Base-by-base conservation (phyloP, 2,797 vertebrate genomes). In the Eleutherodactylus coqui region DNA sequence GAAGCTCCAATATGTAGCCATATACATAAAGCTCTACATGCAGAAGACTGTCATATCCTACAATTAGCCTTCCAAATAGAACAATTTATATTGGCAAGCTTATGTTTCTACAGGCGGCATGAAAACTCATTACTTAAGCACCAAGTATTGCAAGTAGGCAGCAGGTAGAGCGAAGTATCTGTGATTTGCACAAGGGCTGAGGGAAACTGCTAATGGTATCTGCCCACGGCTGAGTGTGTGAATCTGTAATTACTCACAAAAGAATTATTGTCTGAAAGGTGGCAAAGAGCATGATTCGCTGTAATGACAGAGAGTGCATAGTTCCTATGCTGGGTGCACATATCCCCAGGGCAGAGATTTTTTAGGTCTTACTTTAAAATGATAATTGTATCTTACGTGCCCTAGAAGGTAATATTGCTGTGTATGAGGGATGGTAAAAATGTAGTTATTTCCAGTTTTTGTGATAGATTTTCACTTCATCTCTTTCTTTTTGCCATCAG, bases 31-130 rank as follows among this genome's bases (percentile, higher is more conserved):
- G 14, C 60, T 64, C 69, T 67, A 79, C 69, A 75, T 75, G 19
- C 47, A 79, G 92, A 90, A 90, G 90, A 90, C 91, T 92, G 89
- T 90, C 89, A 92, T 92, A 92, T 91, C 90, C 91, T 90, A 90
- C 92, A 93, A 93, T 93, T 93, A 93, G 92, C 90, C 90, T 91
- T 93, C 91, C 90, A 91, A 93, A 92, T 92, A 90, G 90, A 92
- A 90, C 92, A 92, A 93, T 93, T 93, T 93, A 92, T 91, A 92
- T 90, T 88, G 92, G 91, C 91, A 91, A 88, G 89, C 91, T 91
- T 91, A 90, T 91, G 90, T 91, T 91, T 92, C 91, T 91, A 92
- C 91, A 91, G 91, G 90, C 90, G 88, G 90, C 87, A 87, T 41
- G 58, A 72, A 79, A 88, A 89, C 90, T 90, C 91, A 91, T 91